Base-by-base conservation (phyloP, 2,888 invertebrate genomes). In the Orthonevra nobilis region DNA sequence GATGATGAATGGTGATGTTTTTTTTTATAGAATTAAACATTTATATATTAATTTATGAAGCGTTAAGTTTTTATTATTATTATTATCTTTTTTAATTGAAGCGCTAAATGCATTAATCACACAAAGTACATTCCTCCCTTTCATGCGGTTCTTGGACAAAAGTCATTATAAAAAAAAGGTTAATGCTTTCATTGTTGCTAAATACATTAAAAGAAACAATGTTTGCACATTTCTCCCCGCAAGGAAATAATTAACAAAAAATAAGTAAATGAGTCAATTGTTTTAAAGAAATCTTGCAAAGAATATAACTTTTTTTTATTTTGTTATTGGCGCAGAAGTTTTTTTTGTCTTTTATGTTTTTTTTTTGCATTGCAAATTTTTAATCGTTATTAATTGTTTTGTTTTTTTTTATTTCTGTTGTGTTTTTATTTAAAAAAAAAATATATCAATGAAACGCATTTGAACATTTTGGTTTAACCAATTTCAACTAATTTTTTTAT, bases 291-390 rank as follows among this genome's bases (percentile, higher is more conserved):
- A 40, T 23, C 4, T 14, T 30, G n/a, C 12, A 36, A 42, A 42
- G 30, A 19, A 36, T 5, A 34, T 42, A n/a, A n/a, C n/a, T n/a
- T n/a, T n/a, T n/a, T n/a, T n/a, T n/a, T n/a, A n/a, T 14, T 38
- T 69, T 81, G 69, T 81, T 74, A 81, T 81, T 81, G 81, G 81
- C 81, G 74, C 81, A 74, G 54, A 81, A 81, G 81, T 81, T 81
- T 70, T 72, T 64, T 68, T 28, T 50, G n/a, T n/a, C 50, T 61
- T 40, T 20, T 36, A 3, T 28, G n/a, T n/a, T n/a, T 54, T 26
- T 30, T 48, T 20, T 14, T 48, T 28, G 20, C 23, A n/a, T 46
- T 44, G 26, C 28, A 38, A 30, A 60, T 9, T 30, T 42, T 40
- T 38, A 40, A 48, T 28, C 52, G 26, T 40, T 63, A 54, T 63